Evolutionary conservation across 2,797 vertebrate species (phyloP).

Genomic region (Gymnopithys bicolor): DNA sequence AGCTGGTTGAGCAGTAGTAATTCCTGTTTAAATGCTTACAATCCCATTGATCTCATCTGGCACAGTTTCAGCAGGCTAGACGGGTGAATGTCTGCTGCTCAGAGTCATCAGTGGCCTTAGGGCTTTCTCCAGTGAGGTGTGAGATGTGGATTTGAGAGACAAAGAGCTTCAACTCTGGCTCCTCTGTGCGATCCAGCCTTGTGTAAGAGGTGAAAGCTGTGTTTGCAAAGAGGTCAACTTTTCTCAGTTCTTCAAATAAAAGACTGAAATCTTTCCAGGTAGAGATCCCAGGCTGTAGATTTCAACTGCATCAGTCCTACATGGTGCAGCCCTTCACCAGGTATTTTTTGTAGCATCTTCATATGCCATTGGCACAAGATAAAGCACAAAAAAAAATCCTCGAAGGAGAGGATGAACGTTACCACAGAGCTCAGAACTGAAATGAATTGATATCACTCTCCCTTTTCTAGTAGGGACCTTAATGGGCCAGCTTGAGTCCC

Average conservation of each 20-base stretch:
- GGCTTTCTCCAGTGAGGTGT: constrained; percentile 54
- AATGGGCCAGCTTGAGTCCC: neutral
- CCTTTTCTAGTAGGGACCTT: neutral
- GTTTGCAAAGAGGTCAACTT: neutral
- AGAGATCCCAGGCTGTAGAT: neutral
- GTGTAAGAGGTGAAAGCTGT: neutral
- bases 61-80: constrained; percentile 28
- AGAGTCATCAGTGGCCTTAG: neutral
- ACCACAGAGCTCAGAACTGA: neutral
- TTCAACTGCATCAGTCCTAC: neutral
- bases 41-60: constrained; percentile 31
- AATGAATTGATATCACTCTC: neutral
- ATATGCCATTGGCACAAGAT: neutral
- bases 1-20: neutral
- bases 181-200: neutral
- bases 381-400: neutral
- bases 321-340: rapidly evolving
- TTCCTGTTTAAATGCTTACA: neutral
- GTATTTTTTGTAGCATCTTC: neutral
- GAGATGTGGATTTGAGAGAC: constrained; percentile 39
- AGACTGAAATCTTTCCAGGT: neutral
- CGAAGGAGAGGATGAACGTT: neutral
- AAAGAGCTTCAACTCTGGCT: neutral
- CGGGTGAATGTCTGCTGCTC: constrained; percentile 7
- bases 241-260: neutral